Evolutionary conservation across 2,888 invertebrate species (phyloP), one percentile per base, ranked within the genome.

Genomic region (Reticulitermes lucifugus): DNA sequence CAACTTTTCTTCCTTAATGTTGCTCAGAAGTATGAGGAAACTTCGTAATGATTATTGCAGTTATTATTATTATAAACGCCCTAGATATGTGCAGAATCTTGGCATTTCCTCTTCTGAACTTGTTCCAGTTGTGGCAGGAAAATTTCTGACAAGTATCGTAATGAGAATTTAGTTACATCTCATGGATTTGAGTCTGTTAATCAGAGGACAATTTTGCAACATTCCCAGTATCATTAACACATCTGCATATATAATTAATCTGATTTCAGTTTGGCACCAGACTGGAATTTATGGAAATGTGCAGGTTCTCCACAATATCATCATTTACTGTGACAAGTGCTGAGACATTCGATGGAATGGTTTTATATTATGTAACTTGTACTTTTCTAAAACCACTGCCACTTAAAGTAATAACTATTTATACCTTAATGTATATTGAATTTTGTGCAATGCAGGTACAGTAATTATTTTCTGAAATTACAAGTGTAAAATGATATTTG

Each of bases 341-440:
- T 18, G 25, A 65, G 25, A 65, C 65, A 65, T n/a, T 65, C 65
- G 25, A 12, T 65, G 25, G n/a, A 65, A 79, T 79, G 79, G 46
- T 25, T 75, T 25, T 79, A 51, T 51, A 80, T 80, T 35, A 18
- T 22, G n/a, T 59, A 22, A 55, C 35, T n/a, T 55, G 35, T 80
- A 59, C 59, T 80, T 22, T 80, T 55, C 60, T 14, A 29, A 41
- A 80, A 60, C 80, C 80, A 80, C 80, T 80, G 80, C 80, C 80
- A 80, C 18, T 80, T 60, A 59, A 35, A 60, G 70, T n/a, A 80
- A 80, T 55, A 18, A 80, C 60, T 80, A 80, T 80, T 60, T 80
- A 80, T 80, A 60, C 80, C 41, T 73, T 80, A 80, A 80, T 60
- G 80, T 80, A 80, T 80, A 60, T 35, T 60, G 29, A 80, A 35